Base-by-base conservation (phyloP, 2,888 invertebrate species). In the Pycnomerus fuliginosus region DNA sequence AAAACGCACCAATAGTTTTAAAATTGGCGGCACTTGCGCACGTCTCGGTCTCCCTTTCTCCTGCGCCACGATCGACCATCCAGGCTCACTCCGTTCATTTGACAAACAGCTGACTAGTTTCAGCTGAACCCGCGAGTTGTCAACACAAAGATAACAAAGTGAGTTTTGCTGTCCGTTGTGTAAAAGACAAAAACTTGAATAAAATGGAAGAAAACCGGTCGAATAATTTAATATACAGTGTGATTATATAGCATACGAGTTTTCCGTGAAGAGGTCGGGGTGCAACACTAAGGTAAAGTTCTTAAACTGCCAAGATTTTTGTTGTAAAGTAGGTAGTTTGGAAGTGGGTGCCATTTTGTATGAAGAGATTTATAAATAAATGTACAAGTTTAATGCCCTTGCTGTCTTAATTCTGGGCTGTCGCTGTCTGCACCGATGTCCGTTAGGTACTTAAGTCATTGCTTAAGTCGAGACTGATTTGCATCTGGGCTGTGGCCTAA, bases 91-190 rank as follows among this genome's bases (percentile, higher is more conserved):
- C 8, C 8, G 20, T 32, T 23, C 16, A 31, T 38, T 60, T 63
- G 62, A 62, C 61, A 62, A 65, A 65, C 65, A 65, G 65, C 66
- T 66, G 66, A 66, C 61, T 58, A 59, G 55, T 61, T 58, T 52
- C 49, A 51, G 52, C 56, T 49, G 54, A 60, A 55, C 61, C 50
- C 53, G 53, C 44, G 51, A 53, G 28, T 52, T 60, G 60, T 60
- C 58, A 60, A 50, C 47, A 50, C 35, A 50, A 34, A 20, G 36
- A 46, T 39, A 53, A 55, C 49, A 54, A 50, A 44, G 30, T 44
- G 39, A 33, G 44, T 16, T 36, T 32, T 44, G 34, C 30, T 27
- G 49, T 59, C 53, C 55, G 56, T 55, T 58, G 58, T 60, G 44
- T 28, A 5, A 4, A 20, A 8, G 8, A 8, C 14, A 34, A 27